These are phyloP conservation scores for Coelopa pilipes DNA, from an alignment of 2,888 invertebrate species.

Conservation along the genomic window DNA sequence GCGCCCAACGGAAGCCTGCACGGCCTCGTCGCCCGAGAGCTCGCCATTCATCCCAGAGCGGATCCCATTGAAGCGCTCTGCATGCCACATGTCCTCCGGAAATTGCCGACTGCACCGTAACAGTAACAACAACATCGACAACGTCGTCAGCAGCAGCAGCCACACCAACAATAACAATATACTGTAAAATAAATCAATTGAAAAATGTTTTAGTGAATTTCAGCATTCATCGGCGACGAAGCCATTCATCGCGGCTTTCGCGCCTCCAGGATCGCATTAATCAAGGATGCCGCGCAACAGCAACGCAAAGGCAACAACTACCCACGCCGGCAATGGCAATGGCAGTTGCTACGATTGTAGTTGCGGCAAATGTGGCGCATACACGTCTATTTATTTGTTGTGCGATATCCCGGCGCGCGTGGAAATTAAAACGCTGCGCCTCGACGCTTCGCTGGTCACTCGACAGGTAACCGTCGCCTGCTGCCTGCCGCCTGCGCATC, in stretches of 20 bases:
- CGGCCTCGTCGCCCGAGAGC: too few relatives aligned
- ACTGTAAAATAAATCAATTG: conserved; percentile 25
- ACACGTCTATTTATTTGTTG: background rate
- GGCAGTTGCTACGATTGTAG: conserved; percentile 36
- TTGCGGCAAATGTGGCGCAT: background rate
- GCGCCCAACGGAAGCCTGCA: too few relatives aligned
- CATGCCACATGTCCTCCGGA: conserved; percentile 40
- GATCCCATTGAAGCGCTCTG: too few relatives aligned
- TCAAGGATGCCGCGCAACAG: conserved; percentile 15
- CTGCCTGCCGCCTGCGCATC: too few relatives aligned
- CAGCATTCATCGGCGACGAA: conserved; percentile 12
- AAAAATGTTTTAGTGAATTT: conserved; percentile 16
- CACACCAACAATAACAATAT: conserved; percentile 6
- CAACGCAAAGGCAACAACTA: too few relatives aligned
- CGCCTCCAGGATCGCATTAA: conserved; percentile 34
- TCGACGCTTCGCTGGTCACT: conserved; percentile 25
- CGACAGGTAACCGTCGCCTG: background rate
- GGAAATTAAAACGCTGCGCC: conserved; percentile 30
- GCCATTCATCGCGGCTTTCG: conserved; percentile 31
- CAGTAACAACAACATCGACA: conserved; percentile 42
- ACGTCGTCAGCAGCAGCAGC: conserved; percentile 38
- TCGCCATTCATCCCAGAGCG: conserved; percentile 15
- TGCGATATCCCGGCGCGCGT: background rate
- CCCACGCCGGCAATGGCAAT: background rate
- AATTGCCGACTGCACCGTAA: conserved; percentile 54